Base-by-base conservation (phyloP, 2,888 invertebrate genomes). In the Agrypnus murinus region DNA sequence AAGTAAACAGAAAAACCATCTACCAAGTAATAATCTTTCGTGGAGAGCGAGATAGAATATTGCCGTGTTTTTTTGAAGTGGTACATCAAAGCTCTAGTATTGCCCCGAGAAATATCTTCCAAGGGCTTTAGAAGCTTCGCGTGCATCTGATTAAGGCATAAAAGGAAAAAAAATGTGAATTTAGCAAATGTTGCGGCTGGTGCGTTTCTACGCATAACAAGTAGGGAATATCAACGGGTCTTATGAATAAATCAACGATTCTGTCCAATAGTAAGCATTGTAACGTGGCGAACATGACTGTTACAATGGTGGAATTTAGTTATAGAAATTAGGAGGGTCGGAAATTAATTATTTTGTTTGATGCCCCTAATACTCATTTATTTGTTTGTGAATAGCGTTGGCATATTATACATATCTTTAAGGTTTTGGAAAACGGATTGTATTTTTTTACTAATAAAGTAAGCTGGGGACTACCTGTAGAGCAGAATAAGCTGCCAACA, bases 131-230 rank as follows among this genome's bases (percentile, higher is more conserved):
- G 10, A 53, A 32, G 53, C 53, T 32, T 53, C 34, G 32, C 53
- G 34, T 34, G 53, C 32, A 53, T 53, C 34, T 53, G 53, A 53
- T 53, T 34, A 53, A 12, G 15, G 53, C 53, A 53, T 53, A 53
- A 53, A 34, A 53, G 32, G 53, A 15, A 53, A 53, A 34, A 40
- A 40, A 53, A 53, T 34, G 32, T 34, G 53, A 53, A 53, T 53
- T 53, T 53, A 31, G 53, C 53, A 53, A 53, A 53, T 53, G 53
- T 53, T 53, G 53, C 34, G 53, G 53, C 31, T 8, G 53, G 53
- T 15, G 53, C 53, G 53, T 34, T 46, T 53, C 53, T 14, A 32
- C 34, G 53, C 53, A 34, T 53, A 53, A 32, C 53, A 53, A 53
- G 14, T 15, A 53, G 53, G n/a, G 34, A 34, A 25, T 46, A 46